Percentiles rank a stretch among this genome's conserved stretches.
phyloP scores from a whole-genome alignment of 2,113 vertebrate genomes.

The Leptodactylus fuscus region DNA sequence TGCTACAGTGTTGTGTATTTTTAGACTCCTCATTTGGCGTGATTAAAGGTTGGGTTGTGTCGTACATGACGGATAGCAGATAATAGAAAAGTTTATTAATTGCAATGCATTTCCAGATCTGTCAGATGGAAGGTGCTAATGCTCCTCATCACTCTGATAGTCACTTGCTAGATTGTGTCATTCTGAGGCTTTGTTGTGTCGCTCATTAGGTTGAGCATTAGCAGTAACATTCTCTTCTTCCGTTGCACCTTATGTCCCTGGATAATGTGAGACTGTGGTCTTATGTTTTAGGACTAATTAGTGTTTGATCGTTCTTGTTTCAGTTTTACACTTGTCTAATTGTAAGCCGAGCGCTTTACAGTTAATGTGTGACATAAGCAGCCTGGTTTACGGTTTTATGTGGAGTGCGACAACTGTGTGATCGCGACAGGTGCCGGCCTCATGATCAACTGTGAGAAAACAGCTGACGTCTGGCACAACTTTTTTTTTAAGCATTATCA shows the following conservation, averaged over 20 bases:
- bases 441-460: background rate
- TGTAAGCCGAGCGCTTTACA: background rate
- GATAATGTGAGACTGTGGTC: constrained; percentile 33
- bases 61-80: too few species aligned
- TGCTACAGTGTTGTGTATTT: too few species aligned
- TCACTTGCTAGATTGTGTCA: constrained; percentile 36
- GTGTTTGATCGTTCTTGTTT: constrained; percentile 36
- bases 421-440: constrained; percentile 7
- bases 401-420: constrained; percentile 39
- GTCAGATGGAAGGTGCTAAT: constrained; percentile 1
- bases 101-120: background rate
- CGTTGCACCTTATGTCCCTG: background rate
- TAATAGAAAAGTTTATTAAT: background rate
- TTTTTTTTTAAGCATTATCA: background rate
- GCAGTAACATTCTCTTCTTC: background rate
- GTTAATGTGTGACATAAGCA: constrained; percentile 44
- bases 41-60: too few species aligned
- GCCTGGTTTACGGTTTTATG: background rate
- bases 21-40: too few species aligned
- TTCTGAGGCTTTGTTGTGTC: constrained; percentile 14
- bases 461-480: background rate
- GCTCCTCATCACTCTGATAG: constrained; percentile 13
- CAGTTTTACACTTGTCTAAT: constrained; percentile 41
- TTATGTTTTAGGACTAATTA: constrained; percentile 43
- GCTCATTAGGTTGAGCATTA: constrained; percentile 25